phyloP scores from a whole-genome alignment of 1,140 invertebrate genomes.

The Scaptomyza pallida region DNA sequence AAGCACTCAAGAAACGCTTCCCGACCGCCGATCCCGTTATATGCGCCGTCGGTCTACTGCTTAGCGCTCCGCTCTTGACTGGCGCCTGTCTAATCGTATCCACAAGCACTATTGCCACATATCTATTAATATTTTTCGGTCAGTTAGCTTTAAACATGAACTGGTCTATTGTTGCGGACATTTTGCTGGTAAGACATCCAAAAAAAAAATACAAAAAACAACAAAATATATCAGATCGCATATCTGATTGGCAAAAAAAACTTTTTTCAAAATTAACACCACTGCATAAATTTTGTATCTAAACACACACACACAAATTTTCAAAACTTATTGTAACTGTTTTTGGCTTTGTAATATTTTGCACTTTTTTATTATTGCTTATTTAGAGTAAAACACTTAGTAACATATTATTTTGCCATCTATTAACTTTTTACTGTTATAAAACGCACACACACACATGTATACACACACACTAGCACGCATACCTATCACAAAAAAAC shows the following conservation, averaged over 20 bases:
- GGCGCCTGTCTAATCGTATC: constrained; percentile 88
- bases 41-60: constrained; percentile 94
- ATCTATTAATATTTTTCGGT: constrained; percentile 90
- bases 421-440: constrained; percentile 80
- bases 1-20: constrained; percentile 87
- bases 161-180: constrained; percentile 97
- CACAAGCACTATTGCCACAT: constrained; percentile 86
- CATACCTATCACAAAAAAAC: constrained; percentile 17
- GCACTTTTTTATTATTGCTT: constrained; percentile 35
- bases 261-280: background rate
- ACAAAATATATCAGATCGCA: background rate
- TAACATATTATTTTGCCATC: constrained; percentile 5
- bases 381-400: too few relatives aligned
- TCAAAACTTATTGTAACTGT: background rate
- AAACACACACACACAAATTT: constrained; percentile 2
- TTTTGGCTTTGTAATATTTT: constrained; percentile 52
- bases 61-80: constrained; percentile 93
- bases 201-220: background rate
- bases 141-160: constrained; percentile 93
- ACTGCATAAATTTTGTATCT: constrained; percentile 1
- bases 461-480: background rate
- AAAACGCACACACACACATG: constrained; percentile 40
- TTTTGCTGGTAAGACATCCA: constrained; percentile 93
- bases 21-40: constrained; percentile 94
- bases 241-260: constrained; percentile 1